A percentile compares a stretch with the other conserved stretches of the same genome.
These are phyloP conservation scores for Dione juno DNA, from an alignment of 2,888 invertebrate species.

Conservation along the genomic window DNA sequence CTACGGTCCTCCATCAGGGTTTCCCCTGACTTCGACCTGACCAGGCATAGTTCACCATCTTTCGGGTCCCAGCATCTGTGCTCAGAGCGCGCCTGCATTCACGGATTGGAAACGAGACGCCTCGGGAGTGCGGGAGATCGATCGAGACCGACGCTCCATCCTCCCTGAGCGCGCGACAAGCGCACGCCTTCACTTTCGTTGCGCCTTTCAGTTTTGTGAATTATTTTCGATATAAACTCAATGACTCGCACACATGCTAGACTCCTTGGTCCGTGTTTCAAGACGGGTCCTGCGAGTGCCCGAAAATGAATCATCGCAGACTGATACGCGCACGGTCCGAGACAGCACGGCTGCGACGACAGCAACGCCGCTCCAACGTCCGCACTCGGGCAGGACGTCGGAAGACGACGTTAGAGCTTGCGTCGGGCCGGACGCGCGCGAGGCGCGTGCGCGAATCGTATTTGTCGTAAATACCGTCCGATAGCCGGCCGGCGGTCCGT, in stretches of 20 bases:
- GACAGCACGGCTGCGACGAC: slow-evolving; percentile 56
- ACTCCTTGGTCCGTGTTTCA: slow-evolving; percentile 75
- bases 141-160: slow-evolving; percentile 70
- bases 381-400: slow-evolving; percentile 59
- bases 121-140: slow-evolving; percentile 82
- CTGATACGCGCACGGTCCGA: slow-evolving; percentile 62
- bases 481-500: slow-evolving; percentile 48
- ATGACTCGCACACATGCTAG: slow-evolving; percentile 87
- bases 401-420: slow-evolving; percentile 53
- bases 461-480: slow-evolving; percentile 46
- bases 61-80: slow-evolving; percentile 87
- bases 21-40: slow-evolving; percentile 88
- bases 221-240: slow-evolving; percentile 65
- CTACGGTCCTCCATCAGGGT: slow-evolving; percentile 88
- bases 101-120: slow-evolving; percentile 77
- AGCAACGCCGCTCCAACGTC: slow-evolving; percentile 54
- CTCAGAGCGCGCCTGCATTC: slow-evolving; percentile 83
- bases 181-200: slow-evolving; percentile 85
- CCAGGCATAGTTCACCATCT: slow-evolving; percentile 89
- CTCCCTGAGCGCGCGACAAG: slow-evolving; percentile 64
- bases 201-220: slow-evolving; percentile 83
- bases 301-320: slow-evolving; percentile 69
- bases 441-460: slow-evolving; percentile 53
- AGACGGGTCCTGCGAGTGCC: slow-evolving; percentile 87
- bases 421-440: slow-evolving; percentile 59